These are phyloP conservation scores for Scrobipalpa atriplicella DNA, from an alignment of 2,888 invertebrate species.

Conservation along the genomic window DNA sequence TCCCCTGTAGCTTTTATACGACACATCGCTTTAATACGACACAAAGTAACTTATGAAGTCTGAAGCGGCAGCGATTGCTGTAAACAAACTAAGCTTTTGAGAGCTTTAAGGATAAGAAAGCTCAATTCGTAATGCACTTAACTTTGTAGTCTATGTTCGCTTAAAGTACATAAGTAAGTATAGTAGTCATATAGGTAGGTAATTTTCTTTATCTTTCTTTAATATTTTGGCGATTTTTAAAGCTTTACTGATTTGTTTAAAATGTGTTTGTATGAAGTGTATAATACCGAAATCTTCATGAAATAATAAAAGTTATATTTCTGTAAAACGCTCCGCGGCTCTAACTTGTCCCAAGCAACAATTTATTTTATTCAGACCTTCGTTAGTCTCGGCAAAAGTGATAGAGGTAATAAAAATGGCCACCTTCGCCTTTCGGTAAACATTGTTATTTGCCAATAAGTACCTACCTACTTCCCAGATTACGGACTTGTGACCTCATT, in stretches of 20 bases:
- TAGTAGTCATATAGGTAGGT: too few species aligned
- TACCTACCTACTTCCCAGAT: too few species aligned
- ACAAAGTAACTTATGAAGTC: background rate
- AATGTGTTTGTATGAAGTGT: too few species aligned
- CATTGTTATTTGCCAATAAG: background rate
- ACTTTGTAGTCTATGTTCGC: too few species aligned
- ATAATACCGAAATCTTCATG: too few species aligned
- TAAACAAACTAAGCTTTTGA: background rate
- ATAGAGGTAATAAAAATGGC: background rate
- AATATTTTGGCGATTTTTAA: too few species aligned
- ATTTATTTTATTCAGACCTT: constrained; percentile 11
- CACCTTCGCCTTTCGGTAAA: background rate
- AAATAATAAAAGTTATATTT: too few species aligned
- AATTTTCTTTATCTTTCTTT: too few species aligned
- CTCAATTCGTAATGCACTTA: too few species aligned
- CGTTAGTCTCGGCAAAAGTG: background rate
- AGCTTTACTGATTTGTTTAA: too few species aligned
- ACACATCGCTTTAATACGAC: constrained; percentile 29
- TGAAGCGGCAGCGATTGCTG: background rate
- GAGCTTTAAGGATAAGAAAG: background rate
- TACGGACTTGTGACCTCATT: too few species aligned
- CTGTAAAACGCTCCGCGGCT: background rate
- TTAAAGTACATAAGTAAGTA: too few species aligned
- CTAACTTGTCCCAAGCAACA: background rate
- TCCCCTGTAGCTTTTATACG: constrained; percentile 28